phyloP scores from a whole-genome alignment of 2,797 vertebrate genomes.

The Peromyscus nudipes region DNA sequence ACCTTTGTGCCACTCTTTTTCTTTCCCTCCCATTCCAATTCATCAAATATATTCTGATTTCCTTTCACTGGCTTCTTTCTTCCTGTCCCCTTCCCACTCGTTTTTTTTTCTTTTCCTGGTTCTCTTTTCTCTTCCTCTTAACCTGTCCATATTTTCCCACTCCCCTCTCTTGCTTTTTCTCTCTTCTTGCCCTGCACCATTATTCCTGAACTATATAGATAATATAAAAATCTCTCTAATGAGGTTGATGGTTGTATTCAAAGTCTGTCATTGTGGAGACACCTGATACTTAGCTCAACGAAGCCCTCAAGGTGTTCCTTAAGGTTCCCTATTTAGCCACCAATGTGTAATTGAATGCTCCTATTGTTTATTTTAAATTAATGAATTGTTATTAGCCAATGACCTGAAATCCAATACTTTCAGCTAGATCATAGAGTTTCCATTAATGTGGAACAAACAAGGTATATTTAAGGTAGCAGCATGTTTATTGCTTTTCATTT shows the following conservation, averaged over 20 bases:
- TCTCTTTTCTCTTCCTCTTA: not conserved
- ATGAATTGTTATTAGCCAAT: constrained; percentile 72
- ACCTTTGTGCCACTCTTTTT: not conserved
- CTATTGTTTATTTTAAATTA: constrained; percentile 75
- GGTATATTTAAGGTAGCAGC: constrained; percentile 36
- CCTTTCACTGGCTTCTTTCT: not conserved
- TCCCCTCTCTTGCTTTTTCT: not conserved
- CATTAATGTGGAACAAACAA: constrained; percentile 68
- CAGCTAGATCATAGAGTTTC: constrained; percentile 54
- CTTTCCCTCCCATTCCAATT: constrained; percentile 14
- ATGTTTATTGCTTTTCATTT: constrained; percentile 72
- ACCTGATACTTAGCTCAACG: constrained; percentile 66
- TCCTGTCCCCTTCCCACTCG: not conserved
- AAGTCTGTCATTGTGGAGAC: constrained; percentile 70
- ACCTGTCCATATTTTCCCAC: not conserved
- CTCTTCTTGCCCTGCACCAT: not conserved
- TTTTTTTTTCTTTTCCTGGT: not conserved
- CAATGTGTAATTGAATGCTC: constrained; percentile 68
- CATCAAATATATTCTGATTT: not conserved
- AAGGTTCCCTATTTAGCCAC: constrained; percentile 60
- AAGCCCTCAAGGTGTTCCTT: constrained; percentile 74
- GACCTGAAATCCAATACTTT: constrained; percentile 71
- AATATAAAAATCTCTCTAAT: constrained; percentile 63
- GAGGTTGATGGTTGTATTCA: not conserved
- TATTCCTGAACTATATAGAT: constrained; percentile 63